Percentiles rank a stretch among this genome's conserved stretches.
These are phyloP conservation scores for Anas platyrhynchos DNA, from an alignment of 2,113 vertebrate genomes.

Conservation along the genomic window DNA sequence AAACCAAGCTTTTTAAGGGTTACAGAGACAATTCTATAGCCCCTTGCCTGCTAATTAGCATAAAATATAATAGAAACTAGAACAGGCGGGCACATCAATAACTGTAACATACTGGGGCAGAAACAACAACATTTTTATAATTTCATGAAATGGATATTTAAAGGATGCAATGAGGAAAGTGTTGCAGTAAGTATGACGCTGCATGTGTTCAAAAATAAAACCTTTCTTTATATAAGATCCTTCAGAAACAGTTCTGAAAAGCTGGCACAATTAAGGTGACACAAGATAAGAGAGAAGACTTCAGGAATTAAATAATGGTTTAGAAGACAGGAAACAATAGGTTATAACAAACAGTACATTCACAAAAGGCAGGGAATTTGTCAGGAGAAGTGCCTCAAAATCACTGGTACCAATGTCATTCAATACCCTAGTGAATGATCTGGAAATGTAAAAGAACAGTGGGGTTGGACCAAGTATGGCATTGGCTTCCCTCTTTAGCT, in stretches of 20 bases:
- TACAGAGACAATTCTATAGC: neutral
- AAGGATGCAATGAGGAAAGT: neutral
- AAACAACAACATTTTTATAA: conserved; percentile 11
- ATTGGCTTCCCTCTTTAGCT: neutral
- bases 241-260: neutral
- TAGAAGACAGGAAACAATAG: neutral
- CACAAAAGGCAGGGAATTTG: neutral
- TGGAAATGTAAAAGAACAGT: neutral
- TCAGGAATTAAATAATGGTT: neutral
- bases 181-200: neutral
- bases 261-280: neutral
- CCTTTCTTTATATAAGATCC: neutral
- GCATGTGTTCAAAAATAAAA: neutral
- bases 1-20: conserved; percentile 13
- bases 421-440: neutral
- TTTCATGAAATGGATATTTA: neutral
- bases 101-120: neutral
- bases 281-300: neutral
- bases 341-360: neutral
- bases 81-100: conserved; percentile 30
- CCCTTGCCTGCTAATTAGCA: conserved; percentile 39
- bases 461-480: neutral
- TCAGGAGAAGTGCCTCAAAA: neutral
- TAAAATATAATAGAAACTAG: conserved; percentile 53
- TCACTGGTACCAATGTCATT: neutral